Base-by-base conservation (phyloP, 2,888 invertebrate genomes). In the Acrocyrtus sp. region DNA sequence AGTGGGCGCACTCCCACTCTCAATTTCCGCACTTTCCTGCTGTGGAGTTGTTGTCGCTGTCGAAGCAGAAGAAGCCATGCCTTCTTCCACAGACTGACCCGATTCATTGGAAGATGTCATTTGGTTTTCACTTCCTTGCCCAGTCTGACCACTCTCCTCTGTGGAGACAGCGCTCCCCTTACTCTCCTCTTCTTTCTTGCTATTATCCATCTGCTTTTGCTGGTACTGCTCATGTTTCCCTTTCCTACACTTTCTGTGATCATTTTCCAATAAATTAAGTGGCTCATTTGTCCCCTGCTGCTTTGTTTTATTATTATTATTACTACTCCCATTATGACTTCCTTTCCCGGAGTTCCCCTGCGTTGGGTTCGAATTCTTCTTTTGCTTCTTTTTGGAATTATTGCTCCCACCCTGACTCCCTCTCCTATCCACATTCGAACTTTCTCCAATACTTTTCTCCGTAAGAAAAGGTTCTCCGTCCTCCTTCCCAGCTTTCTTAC, bases 81-180 rank as follows among this genome's bases (percentile, higher is more conserved):
- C 17, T 29, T 54, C 54, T 53, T 50, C 57, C 24, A 24, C 45
- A 51, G 41, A 58, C 21, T 72, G 72, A 60, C 58, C 45, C 48
- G 67, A 60, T 43, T 68, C 67, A 19, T 17, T 15, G 19, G 67
- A 58, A 26, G 60, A 39, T 68, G 67, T 43, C 58, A 53, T 68
- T 53, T 60, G 50, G 51, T 48, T 51, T 50, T 41, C 21, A 34
- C 50, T 48, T 57, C 34, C 58, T 12, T 45, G 39, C 22, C 26
- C 45, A 22, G 43, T 43, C 39, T n/a, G 27, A 39, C 39, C 19
- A 29, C 15, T 26, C 21, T 50, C 4, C 17, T 29, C 27, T 19
- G 54, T 27, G 41, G 56, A 43, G 17, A 34, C 12, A 45, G 19
- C 21, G 29, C 24, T 72, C 48, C 60, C 66, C 48, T 56, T 54